Conservation (phyloP, 2,888 invertebrate genomes). For the Epirrhoe alternata region DNA sequence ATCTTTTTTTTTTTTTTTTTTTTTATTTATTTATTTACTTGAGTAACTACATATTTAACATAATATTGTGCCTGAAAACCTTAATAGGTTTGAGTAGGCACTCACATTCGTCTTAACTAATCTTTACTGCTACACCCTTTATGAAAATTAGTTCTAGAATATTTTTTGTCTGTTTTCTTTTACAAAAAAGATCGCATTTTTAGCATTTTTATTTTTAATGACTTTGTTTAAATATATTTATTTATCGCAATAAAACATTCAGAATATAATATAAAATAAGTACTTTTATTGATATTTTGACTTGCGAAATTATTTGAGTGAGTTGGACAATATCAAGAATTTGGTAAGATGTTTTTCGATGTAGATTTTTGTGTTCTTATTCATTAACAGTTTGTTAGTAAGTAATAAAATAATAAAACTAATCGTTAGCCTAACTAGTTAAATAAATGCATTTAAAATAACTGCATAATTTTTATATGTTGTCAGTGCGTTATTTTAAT, state of each 20-base stretch:
- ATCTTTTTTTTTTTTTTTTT: too few relatives aligned
- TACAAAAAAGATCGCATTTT: conserved; percentile 5
- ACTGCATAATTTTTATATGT: not conserved
- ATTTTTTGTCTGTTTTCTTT: not conserved
- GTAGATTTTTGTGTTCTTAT: not conserved
- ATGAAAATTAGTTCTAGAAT: too few relatives aligned
- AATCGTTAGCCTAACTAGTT: not conserved
- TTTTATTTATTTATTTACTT: too few relatives aligned
- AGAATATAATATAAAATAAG: not conserved
- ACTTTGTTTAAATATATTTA: not conserved
- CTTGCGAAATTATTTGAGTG: not conserved
- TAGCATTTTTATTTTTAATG: conserved; percentile 6
- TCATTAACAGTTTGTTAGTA: not conserved
- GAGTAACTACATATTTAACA: too few relatives aligned
- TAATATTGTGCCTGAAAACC: too few relatives aligned
- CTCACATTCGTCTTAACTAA: too few relatives aligned
- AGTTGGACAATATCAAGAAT: not conserved
- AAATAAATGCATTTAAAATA: too few relatives aligned
- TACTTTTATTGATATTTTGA: not conserved
- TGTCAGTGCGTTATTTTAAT: not conserved
- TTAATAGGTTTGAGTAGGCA: too few relatives aligned
- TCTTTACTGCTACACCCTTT: too few relatives aligned
- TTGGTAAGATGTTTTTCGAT: not conserved
- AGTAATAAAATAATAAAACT: too few relatives aligned
- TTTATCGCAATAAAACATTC: not conserved